Percentiles rank a stretch among this genome's conserved stretches.
These are phyloP conservation scores for Mola mola DNA, from an alignment of 2,113 vertebrate species.

Conservation along the genomic window DNA sequence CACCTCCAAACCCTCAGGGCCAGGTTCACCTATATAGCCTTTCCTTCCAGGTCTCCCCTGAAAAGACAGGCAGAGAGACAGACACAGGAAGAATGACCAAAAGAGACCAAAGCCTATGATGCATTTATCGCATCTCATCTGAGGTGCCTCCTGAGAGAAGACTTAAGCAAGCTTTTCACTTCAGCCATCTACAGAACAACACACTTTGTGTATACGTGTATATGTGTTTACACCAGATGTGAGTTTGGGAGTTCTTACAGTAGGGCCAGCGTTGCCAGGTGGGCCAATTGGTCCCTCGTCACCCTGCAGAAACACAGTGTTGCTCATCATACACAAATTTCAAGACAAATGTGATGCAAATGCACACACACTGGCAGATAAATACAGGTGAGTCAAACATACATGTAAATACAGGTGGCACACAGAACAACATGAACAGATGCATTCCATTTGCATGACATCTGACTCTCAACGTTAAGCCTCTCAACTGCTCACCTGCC, in stretches of 20 bases:
- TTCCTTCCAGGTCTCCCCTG: constrained; percentile 92
- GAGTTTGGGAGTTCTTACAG: constrained; percentile 81
- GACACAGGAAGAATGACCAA: constrained; percentile 20
- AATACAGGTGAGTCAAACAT: background rate
- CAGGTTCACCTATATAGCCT: constrained; percentile 88
- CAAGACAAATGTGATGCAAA: background rate
- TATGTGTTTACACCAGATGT: constrained; percentile 2
- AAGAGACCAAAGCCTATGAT: constrained; percentile 8
- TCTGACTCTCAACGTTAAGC: background rate
- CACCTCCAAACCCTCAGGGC: constrained; percentile 89
- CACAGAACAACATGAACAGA: constrained; percentile 12
- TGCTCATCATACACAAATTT: constrained; percentile 11
- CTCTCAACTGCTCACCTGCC: background rate
- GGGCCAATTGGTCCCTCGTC: constrained; percentile 92
- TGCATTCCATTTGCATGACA: constrained; percentile 4
- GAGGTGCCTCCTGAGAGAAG: constrained; percentile 18
- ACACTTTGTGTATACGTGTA: constrained; percentile 7
- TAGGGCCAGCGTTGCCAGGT: constrained; percentile 85
- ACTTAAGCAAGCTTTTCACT: background rate
- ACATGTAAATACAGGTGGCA: constrained; percentile 30
- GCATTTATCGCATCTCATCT: constrained; percentile 15
- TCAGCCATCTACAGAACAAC: constrained; percentile 7
- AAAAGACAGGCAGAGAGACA: constrained; percentile 29
- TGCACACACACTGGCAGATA: background rate
- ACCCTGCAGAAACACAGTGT: constrained; percentile 83